phyloP scores from a whole-genome alignment of 2,113 vertebrate species.

The Actenoides lindsayi region DNA sequence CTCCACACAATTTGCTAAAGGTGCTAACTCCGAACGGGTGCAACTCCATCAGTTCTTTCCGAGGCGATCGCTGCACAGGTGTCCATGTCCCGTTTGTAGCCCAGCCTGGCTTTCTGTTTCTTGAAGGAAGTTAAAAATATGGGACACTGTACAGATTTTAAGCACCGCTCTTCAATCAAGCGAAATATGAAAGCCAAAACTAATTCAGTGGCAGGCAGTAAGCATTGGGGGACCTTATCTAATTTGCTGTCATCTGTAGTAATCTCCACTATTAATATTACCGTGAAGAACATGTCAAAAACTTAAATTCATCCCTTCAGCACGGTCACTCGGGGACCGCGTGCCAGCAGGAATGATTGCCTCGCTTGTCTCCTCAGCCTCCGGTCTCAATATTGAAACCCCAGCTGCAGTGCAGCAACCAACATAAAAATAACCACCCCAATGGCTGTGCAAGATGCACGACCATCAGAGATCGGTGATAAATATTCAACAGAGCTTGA shows the following conservation, averaged over 20 bases:
- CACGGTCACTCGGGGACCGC: neutral
- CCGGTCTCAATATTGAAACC: neutral
- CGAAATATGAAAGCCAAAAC: constrained; percentile 35
- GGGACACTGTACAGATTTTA: neutral
- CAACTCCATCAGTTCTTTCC: neutral
- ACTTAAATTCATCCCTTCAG: neutral
- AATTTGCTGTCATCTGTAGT: constrained; percentile 32
- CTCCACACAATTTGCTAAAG: neutral
- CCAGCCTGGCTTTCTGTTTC: neutral
- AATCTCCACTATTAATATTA: constrained; percentile 22
- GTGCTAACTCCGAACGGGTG: neutral
- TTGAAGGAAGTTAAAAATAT: neutral
- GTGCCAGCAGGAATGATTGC: neutral
- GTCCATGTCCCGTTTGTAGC: neutral
- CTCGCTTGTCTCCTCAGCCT: neutral
- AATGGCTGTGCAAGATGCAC: neutral
- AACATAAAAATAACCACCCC: neutral
- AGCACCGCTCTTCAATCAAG: constrained; percentile 19
- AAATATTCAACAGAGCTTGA: neutral
- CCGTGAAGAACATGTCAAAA: neutral
- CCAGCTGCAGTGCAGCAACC: neutral
- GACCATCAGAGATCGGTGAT: neutral
- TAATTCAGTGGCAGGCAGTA: neutral
- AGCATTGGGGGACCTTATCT: neutral
- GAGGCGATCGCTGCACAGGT: rapidly evolving